phyloP scores from a whole-genome alignment of 2,888 invertebrate genomes.

The Pegoplata infirma region DNA sequence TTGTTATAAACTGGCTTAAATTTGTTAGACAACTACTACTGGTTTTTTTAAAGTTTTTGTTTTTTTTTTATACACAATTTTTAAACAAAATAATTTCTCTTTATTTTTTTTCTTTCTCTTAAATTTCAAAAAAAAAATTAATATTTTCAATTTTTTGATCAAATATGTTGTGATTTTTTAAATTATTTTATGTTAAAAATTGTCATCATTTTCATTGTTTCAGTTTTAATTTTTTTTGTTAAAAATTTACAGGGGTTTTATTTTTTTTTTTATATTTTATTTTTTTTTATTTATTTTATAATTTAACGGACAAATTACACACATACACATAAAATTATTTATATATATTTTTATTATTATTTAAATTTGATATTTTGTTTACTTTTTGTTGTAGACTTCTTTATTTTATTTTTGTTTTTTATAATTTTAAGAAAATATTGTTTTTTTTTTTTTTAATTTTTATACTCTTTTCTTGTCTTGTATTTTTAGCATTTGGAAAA shows the following conservation, averaged over 20 bases:
- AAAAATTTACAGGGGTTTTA: slow-evolving; percentile 69
- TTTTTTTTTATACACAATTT: slow-evolving; percentile 68
- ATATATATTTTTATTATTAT: slow-evolving; percentile 16
- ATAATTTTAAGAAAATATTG: slow-evolving; percentile 59
- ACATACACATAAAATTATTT: slow-evolving; percentile 67
- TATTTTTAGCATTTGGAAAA: slow-evolving; percentile 4
- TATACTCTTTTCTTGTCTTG: slow-evolving; percentile 2
- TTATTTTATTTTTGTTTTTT: slow-evolving; percentile 30
- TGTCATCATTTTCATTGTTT: slow-evolving; percentile 63
- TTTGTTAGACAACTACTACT: slow-evolving; percentile 57
- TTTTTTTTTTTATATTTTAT: not conserved
- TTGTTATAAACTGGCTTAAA: slow-evolving; percentile 22
- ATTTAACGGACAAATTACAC: slow-evolving; percentile 73
- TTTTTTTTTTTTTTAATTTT: slow-evolving; percentile 42
- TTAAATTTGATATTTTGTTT: slow-evolving; percentile 54
- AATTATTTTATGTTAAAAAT: slow-evolving; percentile 66
- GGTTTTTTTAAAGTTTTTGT: slow-evolving; percentile 26
- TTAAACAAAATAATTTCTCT: slow-evolving; percentile 72
- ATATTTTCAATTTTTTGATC: slow-evolving; percentile 39
- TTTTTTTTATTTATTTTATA: slow-evolving; percentile 23
- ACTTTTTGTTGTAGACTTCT: slow-evolving; percentile 47
- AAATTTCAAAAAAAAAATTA: slow-evolving; percentile 38
- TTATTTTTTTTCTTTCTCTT: slow-evolving; percentile 23
- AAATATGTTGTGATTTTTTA: slow-evolving; percentile 52
- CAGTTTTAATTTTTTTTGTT: slow-evolving; percentile 65